Conservation (phyloP, 2,113 vertebrate genomes). For the Aramus guarauna region DNA sequence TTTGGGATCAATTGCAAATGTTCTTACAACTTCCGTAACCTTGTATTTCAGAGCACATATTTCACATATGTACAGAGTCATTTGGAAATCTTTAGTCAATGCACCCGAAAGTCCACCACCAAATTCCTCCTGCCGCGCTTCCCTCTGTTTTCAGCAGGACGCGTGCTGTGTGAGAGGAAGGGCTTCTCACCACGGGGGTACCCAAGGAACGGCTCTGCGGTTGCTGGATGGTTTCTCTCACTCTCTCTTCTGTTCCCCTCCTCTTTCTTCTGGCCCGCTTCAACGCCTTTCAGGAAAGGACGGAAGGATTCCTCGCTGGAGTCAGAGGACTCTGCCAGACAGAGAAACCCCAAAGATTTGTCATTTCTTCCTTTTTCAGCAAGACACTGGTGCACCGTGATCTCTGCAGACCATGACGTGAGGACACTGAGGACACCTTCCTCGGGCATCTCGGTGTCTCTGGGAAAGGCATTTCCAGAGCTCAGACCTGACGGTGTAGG, state of each 20-base stretch:
- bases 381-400: background rate
- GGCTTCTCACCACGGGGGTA: background rate
- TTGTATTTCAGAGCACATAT: background rate
- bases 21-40: background rate
- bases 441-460: background rate
- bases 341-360: background rate
- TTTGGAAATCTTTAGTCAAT: background rate
- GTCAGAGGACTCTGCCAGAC: background rate
- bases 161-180: too few relatives aligned
- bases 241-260: background rate
- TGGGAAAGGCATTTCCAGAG: background rate
- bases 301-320: background rate
- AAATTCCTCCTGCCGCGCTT: fast-evolving
- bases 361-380: background rate
- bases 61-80: background rate
- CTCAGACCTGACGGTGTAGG: background rate
- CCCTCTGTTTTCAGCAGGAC: background rate
- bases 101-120: too few relatives aligned
- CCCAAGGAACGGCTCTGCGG: background rate
- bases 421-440: background rate
- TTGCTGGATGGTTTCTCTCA: background rate
- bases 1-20: background rate
- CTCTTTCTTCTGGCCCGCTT: background rate
- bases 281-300: background rate
- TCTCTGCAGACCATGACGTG: background rate